Conservation (phyloP, 2,888 invertebrate species). For the Macroteleia sp. region DNA sequence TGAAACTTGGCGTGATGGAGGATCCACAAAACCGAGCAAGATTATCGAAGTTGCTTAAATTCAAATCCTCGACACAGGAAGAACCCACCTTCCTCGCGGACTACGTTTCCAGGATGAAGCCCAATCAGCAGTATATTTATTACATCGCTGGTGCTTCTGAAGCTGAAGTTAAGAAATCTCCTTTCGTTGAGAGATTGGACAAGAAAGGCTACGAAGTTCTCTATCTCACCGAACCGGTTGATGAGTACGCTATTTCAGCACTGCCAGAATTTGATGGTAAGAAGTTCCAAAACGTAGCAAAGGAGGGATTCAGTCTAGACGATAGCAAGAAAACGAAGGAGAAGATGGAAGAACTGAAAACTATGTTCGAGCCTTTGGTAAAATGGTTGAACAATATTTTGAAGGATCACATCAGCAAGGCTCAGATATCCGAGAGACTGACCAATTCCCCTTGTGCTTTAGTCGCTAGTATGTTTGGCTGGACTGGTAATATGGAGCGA, state of each 20-base stretch:
- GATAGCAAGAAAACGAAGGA: slow-evolving; percentile 88
- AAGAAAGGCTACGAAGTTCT: slow-evolving; percentile 98
- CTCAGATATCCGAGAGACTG: slow-evolving; percentile 93
- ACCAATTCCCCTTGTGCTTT: slow-evolving; percentile 97
- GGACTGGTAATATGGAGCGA: slow-evolving; percentile 99
- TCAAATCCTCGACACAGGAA: slow-evolving; percentile 91
- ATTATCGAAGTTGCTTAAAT: slow-evolving; percentile 96
- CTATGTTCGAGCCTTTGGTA: slow-evolving; percentile 93
- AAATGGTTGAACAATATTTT: slow-evolving; percentile 95
- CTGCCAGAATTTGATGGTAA: slow-evolving; percentile 99
- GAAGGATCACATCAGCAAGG: slow-evolving; percentile 91
- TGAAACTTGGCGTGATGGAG: slow-evolving; percentile 98
- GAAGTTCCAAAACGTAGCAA: slow-evolving; percentile 99
- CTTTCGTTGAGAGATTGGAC: slow-evolving; percentile 97
- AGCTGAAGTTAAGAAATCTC: slow-evolving; percentile 94
- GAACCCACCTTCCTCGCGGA: slow-evolving; percentile 91
- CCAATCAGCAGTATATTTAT: slow-evolving; percentile 96
- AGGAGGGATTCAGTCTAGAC: slow-evolving; percentile 96
- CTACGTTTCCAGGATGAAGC: slow-evolving; percentile 97
- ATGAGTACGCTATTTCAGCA: slow-evolving; percentile 98
- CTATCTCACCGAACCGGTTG: slow-evolving; percentile 97
- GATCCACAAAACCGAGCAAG: slow-evolving; percentile 98
- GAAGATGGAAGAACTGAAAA: slow-evolving; percentile 90
- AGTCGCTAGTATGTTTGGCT: slow-evolving; percentile 96
- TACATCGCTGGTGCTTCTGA: slow-evolving; percentile 96